phyloP scores from a whole-genome alignment of 2,888 invertebrate species.

The Epiblema foenella region DNA sequence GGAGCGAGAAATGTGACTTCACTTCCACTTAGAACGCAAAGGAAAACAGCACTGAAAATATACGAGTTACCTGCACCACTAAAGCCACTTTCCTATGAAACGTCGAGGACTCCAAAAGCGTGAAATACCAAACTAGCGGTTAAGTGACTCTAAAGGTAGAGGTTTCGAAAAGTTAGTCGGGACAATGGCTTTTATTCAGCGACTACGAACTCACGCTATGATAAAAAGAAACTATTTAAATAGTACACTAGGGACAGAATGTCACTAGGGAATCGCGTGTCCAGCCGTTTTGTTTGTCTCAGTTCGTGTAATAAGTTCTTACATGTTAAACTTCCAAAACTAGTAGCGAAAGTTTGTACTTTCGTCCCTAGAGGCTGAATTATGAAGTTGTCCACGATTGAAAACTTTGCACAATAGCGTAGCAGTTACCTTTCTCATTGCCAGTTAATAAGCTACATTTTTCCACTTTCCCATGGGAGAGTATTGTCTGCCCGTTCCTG shows the following conservation, averaged over 20 bases:
- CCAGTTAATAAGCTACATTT: slow-evolving; percentile 63
- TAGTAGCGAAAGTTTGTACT: slow-evolving; percentile 59
- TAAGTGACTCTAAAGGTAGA: slow-evolving; percentile 28
- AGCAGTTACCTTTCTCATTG: slow-evolving; percentile 50
- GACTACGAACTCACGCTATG: slow-evolving; percentile 8
- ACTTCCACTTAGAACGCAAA: slow-evolving; percentile 16
- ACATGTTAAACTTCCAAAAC: slow-evolving; percentile 59
- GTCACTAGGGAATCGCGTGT: slow-evolving; percentile 60
- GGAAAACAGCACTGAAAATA: slow-evolving; percentile 2
- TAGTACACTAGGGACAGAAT: slow-evolving; percentile 27
- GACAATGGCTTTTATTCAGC: slow-evolving; percentile 26
- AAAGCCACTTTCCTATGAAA: slow-evolving; percentile 5
- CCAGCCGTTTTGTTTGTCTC: slow-evolving; percentile 47
- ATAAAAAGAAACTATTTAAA: slow-evolving; percentile 33
- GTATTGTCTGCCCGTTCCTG: slow-evolving; percentile 50
- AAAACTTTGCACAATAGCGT: slow-evolving; percentile 66
- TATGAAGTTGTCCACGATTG: slow-evolving; percentile 75
- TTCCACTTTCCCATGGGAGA: slow-evolving; percentile 62
- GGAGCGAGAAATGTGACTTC: slow-evolving; percentile 31
- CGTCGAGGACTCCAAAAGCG: slow-evolving; percentile 9
- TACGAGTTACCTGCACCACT: background rate
- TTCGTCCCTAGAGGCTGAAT: slow-evolving; percentile 64
- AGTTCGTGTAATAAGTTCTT: slow-evolving; percentile 51
- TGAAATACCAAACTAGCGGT: slow-evolving; percentile 36
- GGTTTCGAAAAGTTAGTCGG: slow-evolving; percentile 17